phyloP scores from a whole-genome alignment of 1,140 invertebrate species.

The Physella acuta region DNA sequence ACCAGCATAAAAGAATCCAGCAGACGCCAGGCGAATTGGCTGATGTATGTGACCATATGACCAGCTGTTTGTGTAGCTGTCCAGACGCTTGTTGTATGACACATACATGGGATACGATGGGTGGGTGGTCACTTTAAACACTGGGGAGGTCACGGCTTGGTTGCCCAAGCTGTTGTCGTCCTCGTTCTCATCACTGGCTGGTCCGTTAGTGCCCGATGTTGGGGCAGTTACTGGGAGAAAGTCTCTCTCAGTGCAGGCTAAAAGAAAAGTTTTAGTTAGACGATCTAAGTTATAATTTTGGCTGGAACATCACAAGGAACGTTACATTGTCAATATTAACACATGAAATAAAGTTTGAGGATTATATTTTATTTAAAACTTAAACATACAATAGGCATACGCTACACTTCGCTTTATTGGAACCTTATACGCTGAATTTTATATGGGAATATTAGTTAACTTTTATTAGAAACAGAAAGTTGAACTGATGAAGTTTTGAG shows the following conservation, averaged over 20 bases:
- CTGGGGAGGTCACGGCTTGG: neutral
- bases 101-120: conserved; percentile 3
- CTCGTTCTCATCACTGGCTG: neutral
- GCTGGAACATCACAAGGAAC: neutral
- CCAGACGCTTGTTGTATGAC: neutral
- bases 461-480: too few relatives aligned
- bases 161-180: neutral
- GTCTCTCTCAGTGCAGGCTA: neutral
- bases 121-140: neutral
- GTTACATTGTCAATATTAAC: neutral
- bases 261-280: neutral
- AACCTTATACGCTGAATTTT: too few relatives aligned
- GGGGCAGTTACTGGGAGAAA: neutral
- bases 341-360: neutral
- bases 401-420: too few relatives aligned
- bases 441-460: too few relatives aligned
- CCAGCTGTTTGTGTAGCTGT: conserved; percentile 1
- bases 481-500: too few relatives aligned
- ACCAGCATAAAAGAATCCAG: conserved; percentile 9
- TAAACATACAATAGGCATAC: too few relatives aligned
- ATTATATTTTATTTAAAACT: neutral
- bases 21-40: neutral
- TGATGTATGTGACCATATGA: neutral
- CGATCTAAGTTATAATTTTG: neutral
- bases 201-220: neutral